These are phyloP conservation scores for Heteromyza rotundicornis DNA, from an alignment of 2,888 invertebrate genomes.

Conservation along the genomic window DNA sequence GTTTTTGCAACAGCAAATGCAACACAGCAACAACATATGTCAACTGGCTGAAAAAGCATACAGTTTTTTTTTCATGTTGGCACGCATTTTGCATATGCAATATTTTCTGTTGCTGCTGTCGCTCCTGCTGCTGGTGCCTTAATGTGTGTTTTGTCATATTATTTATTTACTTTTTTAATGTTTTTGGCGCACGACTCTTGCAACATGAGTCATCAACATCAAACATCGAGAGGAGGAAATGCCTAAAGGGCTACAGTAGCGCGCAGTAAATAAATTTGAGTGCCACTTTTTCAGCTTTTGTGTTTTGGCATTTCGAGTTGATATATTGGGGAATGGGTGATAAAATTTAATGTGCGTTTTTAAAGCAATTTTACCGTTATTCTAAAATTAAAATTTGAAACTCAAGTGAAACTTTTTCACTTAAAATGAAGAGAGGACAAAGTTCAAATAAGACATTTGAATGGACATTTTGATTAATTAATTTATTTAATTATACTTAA, in stretches of 20 bases:
- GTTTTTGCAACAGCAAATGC: neutral
- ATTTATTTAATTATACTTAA: too few species aligned
- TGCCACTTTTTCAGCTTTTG: neutral
- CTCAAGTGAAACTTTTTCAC: too few species aligned
- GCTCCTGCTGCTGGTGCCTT: neutral
- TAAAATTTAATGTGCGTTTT: too few species aligned
- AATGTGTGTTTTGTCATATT: neutral
- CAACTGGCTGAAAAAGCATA: neutral
- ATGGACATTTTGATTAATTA: too few species aligned
- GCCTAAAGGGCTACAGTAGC: neutral
- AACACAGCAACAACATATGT: neutral
- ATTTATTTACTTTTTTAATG: too few species aligned
- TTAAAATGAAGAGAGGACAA: too few species aligned
- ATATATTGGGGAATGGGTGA: too few species aligned
- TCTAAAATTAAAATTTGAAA: too few species aligned
- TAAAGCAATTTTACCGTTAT: too few species aligned
- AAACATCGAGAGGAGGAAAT: too few species aligned
- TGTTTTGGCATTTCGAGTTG: too few species aligned
- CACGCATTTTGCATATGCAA: slow-evolving; percentile 5
- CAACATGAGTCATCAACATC: neutral
- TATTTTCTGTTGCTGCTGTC: neutral
- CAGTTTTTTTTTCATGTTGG: neutral
- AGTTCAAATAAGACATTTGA: too few species aligned
- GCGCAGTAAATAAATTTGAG: neutral
- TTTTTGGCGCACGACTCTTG: neutral